A percentile compares a stretch with the other conserved stretches of the same genome.
phyloP scores from a whole-genome alignment of 1,140 invertebrate species.

The Conopomorpha cramerella region DNA sequence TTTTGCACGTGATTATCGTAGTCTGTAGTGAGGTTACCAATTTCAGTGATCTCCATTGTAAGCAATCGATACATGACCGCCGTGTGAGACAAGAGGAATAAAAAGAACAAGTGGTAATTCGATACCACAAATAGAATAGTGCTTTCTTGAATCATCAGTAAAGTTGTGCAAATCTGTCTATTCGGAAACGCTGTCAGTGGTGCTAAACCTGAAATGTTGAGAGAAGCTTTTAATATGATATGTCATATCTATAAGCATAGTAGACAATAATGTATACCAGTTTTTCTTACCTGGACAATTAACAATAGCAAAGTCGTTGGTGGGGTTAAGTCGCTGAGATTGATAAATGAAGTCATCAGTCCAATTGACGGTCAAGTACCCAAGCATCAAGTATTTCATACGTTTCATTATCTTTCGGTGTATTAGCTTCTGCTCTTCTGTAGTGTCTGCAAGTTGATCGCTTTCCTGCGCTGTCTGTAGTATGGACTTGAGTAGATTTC shows the following conservation, averaged over 20 bases:
- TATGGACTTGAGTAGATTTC: too few species aligned
- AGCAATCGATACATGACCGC: constrained; percentile 25
- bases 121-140: constrained; percentile 19
- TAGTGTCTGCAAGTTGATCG: too few species aligned
- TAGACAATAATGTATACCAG: not conserved
- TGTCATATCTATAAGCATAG: constrained; percentile 1
- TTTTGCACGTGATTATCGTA: constrained; percentile 11
- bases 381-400: too few species aligned
- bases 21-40: too few species aligned
- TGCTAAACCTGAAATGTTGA: constrained; percentile 20
- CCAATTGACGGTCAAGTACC: too few species aligned
- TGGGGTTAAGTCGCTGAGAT: too few species aligned
- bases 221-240: constrained; percentile 1
- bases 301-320: too few species aligned
- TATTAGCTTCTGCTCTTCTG: too few species aligned
- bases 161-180: constrained; percentile 17
- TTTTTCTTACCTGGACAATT: constrained; percentile 29
- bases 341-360: too few species aligned
- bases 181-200: constrained; percentile 21
- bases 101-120: constrained; percentile 25
- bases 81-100: constrained; percentile 30
- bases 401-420: too few species aligned
- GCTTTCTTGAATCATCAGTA: constrained; percentile 18
- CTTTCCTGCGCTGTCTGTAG: too few species aligned
- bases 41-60: too few species aligned